Conservation (phyloP, 2,888 invertebrate species). For the Orthosia incerta region DNA sequence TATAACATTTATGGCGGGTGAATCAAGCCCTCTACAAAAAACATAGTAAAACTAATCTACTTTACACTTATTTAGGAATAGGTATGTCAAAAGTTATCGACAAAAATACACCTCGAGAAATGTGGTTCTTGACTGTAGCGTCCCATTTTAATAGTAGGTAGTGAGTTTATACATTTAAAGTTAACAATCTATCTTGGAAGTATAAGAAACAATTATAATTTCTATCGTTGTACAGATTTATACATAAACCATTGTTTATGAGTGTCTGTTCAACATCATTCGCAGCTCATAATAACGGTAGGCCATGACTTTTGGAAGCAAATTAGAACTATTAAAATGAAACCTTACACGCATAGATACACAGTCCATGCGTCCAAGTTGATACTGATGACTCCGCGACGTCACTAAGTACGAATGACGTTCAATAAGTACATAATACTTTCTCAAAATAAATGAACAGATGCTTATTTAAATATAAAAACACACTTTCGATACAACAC, state of each 20-base stretch:
- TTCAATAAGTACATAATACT: constrained; percentile 75
- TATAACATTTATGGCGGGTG: constrained; percentile 66
- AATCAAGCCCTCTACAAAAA: constrained; percentile 71
- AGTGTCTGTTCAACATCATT: neutral
- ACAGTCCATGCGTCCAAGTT: constrained; percentile 41
- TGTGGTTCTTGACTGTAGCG: constrained; percentile 43
- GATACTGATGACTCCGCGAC: constrained; percentile 54
- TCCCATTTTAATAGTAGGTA: constrained; percentile 49
- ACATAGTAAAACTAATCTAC: constrained; percentile 78
- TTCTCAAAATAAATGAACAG: constrained; percentile 40
- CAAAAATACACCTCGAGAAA: constrained; percentile 75
- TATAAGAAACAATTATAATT: constrained; percentile 1
- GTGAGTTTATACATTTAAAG: neutral
- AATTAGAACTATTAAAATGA: constrained; percentile 41
- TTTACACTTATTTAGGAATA: constrained; percentile 88
- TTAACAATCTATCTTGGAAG: constrained; percentile 3
- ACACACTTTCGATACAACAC: constrained; percentile 65
- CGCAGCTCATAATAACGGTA: neutral
- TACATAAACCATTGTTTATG: neutral
- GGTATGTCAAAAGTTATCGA: constrained; percentile 79
- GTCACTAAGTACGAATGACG: constrained; percentile 70
- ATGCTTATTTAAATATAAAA: constrained; percentile 41
- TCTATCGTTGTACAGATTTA: neutral
- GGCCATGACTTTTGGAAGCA: neutral
- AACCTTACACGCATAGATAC: constrained; percentile 25